Evolutionary conservation across 2,113 vertebrate species (phyloP), one percentile per base, ranked within the genome.

Genomic region (Eudyptes chrysolophus): DNA sequence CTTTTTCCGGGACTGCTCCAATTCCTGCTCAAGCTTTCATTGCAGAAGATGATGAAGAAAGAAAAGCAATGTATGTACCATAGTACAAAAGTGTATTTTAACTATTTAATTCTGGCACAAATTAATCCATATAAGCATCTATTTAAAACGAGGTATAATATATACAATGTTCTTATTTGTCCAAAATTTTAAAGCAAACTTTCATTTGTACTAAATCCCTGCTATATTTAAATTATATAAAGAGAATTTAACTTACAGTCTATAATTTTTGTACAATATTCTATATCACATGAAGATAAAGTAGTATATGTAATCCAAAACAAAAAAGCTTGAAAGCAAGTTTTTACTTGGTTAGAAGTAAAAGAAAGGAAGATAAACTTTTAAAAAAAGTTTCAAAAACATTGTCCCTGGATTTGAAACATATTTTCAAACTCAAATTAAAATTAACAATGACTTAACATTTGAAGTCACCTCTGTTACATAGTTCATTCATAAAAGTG

Each of bases 21-120:
- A 97, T 92, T 99, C 99, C 87, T 98, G 98, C 86, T 99, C 98
- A 97, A 99, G 98, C 98, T 99, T 95, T 70, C 62, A 93, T 96
- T 97, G 94, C 30, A 90, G 52, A 94, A 48, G 2, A 87, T 65
- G 48, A 95, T 36, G 79, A 95, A 92, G 36, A 77, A 84, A 92
- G 70, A 95, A 87, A 83, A 95, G 66, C 49, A 57, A 90, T 30
- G 27, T 25, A 49, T 70, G 40, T 27, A 96, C 70, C 44, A 60
- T 12, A 66, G 22, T 34, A 76, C 9, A 75, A 38, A 82, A 83
- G 20, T 25, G 4, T 54, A 46, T 49, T 91, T 85, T 75, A 92
- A 70, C 22, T 58, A 69, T 40, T 72, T 70, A 89, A 71, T 65
- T 88, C 52, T 51, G 21, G 44, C 46, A 68, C 22, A 54, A 91